Base-by-base conservation (phyloP, 2,797 vertebrate genomes). In the Adelosebastes latens region DNA sequence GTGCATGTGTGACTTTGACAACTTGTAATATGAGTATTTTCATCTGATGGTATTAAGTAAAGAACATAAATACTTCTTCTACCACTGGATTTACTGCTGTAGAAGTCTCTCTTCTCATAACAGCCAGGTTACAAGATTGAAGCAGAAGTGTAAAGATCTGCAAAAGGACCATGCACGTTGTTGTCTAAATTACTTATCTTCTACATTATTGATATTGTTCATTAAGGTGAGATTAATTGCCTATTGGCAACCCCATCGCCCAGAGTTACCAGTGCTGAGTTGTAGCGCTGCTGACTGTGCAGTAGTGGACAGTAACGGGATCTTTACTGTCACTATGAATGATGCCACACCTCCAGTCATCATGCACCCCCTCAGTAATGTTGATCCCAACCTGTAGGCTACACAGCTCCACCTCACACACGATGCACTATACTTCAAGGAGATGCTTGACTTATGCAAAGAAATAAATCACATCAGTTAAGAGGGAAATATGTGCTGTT, bases 141-240 rank as follows among this genome's bases (percentile, higher is more conserved):
- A 81, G 42, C 16, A 34, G 10, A 77, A 66, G 4, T 25, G 61
- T 53, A 49, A 77, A 31, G 63, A 69, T 75, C 71, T 75, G 60
- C 82, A 58, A 71, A 22, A 59, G 22, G 10, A 46, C n/a, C 25
- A 20, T 27, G 6, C 24, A 46, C 32, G 18, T 70, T 82, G 79
- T 83, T 82, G 62, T 92, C 78, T 76, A 72, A 84, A 86, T 72
- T 18, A 83, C 72, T 75, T 46, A 72, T 78, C 63, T 12, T 58
- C 72, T 88, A 36, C 84, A 88, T 92, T 88, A 92, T 92, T 90
- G 81, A 92, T 87, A 82, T 31, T 61, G 75, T 83, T 93, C 84
- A 89, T 94, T 92, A 91, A 79, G 70, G 55, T 1, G 29, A 84
- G 87, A 90, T 91, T 62, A 87, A 91, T 91, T 84, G 80, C 77